Percentiles rank a stretch among this genome's conserved stretches.
Evolutionary conservation across 2,888 invertebrate genomes (phyloP).

Genomic region (Nomada hirtipes): DNA sequence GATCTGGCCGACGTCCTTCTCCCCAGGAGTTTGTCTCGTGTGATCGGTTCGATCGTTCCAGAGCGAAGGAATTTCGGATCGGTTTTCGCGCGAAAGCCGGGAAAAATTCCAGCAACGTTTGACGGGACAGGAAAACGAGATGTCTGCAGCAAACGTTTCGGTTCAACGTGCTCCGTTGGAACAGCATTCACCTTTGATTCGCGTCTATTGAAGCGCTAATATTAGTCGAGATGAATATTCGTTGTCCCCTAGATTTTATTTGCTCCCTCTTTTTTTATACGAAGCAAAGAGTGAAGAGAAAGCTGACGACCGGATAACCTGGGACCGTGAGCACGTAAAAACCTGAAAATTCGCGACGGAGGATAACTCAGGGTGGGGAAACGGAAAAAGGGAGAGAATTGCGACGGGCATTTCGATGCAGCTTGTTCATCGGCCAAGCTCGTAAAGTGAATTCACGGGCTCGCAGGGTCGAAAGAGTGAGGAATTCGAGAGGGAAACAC

Average conservation of each 20-base stretch:
- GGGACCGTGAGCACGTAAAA: not conserved
- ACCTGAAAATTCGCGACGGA: not conserved
- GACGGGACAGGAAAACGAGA: not conserved
- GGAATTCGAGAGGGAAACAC: not conserved
- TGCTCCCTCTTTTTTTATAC: not conserved
- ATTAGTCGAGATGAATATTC: conserved; percentile 15
- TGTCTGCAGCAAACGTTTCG: not conserved
- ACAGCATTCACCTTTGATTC: not conserved
- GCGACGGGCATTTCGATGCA: not conserved
- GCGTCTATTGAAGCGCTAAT: not conserved
- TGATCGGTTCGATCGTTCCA: too few species aligned
- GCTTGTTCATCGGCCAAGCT: not conserved
- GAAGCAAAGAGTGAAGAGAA: not conserved
- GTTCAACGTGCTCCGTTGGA: not conserved
- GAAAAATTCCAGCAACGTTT: not conserved
- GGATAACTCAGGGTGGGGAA: not conserved
- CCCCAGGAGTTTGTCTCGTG: not conserved
- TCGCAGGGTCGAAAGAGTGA: not conserved
- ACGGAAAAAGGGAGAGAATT: not conserved
- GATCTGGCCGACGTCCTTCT: not conserved
- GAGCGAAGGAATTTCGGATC: not conserved
- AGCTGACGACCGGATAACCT: not conserved
- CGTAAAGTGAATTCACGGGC: conserved; percentile 9
- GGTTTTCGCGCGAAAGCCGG: not conserved
- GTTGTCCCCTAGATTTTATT: not conserved